Conservation (phyloP, 2,113 vertebrate species). For the Phrynosoma blainvillii region DNA sequence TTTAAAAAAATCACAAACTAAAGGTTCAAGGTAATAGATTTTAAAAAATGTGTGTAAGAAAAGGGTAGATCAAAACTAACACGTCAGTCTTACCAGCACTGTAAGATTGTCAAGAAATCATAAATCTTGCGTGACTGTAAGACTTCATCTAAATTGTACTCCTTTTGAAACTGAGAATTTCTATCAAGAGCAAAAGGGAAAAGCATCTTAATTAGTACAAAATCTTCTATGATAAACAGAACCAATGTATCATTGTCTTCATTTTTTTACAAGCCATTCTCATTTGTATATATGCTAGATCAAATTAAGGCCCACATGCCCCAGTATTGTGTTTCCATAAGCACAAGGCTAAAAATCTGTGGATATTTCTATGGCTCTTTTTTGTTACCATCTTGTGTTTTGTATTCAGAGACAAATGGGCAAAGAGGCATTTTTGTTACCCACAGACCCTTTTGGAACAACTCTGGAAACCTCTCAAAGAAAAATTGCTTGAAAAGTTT, state of each 20-base stretch:
- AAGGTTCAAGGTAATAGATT: neutral
- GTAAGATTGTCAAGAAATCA: constrained; percentile 91
- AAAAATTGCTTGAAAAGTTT: too few relatives aligned
- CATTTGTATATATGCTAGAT: neutral
- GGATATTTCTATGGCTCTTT: too few relatives aligned
- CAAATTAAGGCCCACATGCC: neutral
- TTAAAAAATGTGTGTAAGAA: neutral
- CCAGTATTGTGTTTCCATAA: neutral
- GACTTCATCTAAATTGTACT: constrained; percentile 92
- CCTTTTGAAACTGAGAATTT: constrained; percentile 91
- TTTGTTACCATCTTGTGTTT: too few relatives aligned
- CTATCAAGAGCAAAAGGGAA: constrained; percentile 69
- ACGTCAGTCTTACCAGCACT: constrained; percentile 90
- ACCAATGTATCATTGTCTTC: neutral
- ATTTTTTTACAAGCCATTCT: neutral
- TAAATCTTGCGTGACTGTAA: constrained; percentile 84
- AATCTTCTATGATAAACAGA: neutral
- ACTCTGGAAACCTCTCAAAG: too few relatives aligned
- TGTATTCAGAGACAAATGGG: too few relatives aligned
- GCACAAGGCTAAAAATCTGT: too few relatives aligned
- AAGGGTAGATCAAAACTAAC: constrained; percentile 14
- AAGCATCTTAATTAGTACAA: constrained; percentile 9
- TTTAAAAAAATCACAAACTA: neutral
- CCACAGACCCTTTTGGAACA: too few relatives aligned
- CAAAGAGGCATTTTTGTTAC: too few relatives aligned